A percentile compares a stretch with the other conserved stretches of the same genome.
phyloP scores from a whole-genome alignment of 2,888 invertebrate genomes.

The Stenotaenia linearis region DNA sequence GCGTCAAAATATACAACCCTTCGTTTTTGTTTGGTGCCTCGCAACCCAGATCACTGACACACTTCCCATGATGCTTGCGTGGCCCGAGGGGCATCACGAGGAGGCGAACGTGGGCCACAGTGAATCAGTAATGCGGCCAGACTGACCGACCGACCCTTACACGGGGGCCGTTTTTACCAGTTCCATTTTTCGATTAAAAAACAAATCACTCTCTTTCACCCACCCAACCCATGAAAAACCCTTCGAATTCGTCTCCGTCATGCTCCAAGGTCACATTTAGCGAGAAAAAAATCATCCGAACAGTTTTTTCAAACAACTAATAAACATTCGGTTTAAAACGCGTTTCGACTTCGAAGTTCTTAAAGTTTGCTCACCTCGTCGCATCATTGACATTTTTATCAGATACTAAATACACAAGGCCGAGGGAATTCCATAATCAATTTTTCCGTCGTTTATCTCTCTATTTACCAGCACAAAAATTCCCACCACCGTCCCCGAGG shows the following conservation, averaged over 20 bases:
- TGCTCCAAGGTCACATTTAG: background rate
- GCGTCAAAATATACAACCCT: background rate
- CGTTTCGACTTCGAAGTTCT: background rate
- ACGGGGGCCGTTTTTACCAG: background rate
- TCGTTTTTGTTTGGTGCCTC: background rate
- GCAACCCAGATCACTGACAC: constrained; percentile 26
- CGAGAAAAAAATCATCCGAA: background rate
- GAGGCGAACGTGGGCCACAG: constrained; percentile 15
- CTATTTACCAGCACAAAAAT: background rate
- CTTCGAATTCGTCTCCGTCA: constrained; percentile 7
- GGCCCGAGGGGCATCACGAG: constrained; percentile 18
- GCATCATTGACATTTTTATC: constrained; percentile 11
- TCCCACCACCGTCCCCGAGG: background rate
- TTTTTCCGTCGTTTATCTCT: background rate
- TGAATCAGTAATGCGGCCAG: constrained; percentile 21
- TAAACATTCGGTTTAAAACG: too few relatives aligned
- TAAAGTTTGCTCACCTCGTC: constrained; percentile 2
- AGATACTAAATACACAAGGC: background rate
- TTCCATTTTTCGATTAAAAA: background rate
- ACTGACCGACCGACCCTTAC: constrained; percentile 14
- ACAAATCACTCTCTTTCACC: background rate
- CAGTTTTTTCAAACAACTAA: background rate
- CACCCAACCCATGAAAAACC: background rate
- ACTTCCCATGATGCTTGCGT: constrained; percentile 20
- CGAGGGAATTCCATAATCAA: background rate